phyloP scores from a whole-genome alignment of 2,888 invertebrate species.

The Amaurobius ferox region DNA sequence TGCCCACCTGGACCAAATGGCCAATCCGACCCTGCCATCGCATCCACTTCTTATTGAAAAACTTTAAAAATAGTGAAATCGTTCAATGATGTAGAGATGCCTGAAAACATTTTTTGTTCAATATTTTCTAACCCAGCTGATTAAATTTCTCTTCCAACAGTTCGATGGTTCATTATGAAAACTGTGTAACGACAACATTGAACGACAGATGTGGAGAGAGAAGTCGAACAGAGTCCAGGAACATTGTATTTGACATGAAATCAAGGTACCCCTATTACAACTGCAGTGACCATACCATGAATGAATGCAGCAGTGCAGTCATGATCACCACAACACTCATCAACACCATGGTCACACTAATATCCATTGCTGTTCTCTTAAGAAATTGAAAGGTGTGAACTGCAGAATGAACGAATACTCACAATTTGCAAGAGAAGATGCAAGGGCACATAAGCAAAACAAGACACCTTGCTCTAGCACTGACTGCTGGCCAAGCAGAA shows the following conservation, averaged over 20 bases:
- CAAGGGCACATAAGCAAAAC: no score
- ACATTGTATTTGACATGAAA: constrained; percentile 37
- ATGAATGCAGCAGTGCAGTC: constrained; percentile 18
- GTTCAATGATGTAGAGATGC: no score
- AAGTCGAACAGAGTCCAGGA: constrained; percentile 21
- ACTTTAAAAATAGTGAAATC: no score
- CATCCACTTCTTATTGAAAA: no score
- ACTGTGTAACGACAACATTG: constrained; percentile 20
- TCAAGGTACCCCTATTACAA: constrained; percentile 39
- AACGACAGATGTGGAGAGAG: constrained; percentile 21
- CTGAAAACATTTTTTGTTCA: no score
- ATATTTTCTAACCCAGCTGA: no score
- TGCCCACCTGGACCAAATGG: no score
- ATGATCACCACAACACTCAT: not conserved
- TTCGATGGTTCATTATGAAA: constrained; percentile 46
- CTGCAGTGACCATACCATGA: constrained; percentile 38
- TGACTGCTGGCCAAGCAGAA: no score
- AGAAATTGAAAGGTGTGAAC: not conserved
- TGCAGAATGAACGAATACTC: no score
- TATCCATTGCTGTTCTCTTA: not conserved
- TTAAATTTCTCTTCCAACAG: not conserved
- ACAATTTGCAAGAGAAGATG: no score
- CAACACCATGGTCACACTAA: not conserved
- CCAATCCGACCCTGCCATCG: no score
- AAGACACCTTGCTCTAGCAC: no score